Base-by-base conservation (phyloP, 1,140 invertebrate genomes). In the Anastatus disparis region DNA sequence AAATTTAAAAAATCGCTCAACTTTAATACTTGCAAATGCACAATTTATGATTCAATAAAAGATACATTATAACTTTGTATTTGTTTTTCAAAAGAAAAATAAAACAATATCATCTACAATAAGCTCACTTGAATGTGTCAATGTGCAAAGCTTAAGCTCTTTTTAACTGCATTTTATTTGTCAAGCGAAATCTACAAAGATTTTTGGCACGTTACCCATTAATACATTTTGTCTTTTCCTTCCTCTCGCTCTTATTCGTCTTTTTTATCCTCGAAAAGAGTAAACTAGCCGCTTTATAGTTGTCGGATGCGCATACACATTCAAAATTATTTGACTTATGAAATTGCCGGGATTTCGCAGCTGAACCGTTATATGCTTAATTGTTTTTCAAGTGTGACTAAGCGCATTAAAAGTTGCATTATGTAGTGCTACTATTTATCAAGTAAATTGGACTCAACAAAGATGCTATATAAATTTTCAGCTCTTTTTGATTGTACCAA, bases 281-380 rank as follows among this genome's bases (percentile, higher is more conserved):
- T 27, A 66, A 66, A 38, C 46, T 27, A 40, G 31, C 48, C 15
- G 38, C 29, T 61, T 61, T 31, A n/a, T n/a, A n/a, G 22, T 13
- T 15, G n/a, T 31, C 15, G n/a, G n/a, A 13, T 24, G 13, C 1
- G 7, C 17, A 20, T 46, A 22, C 31, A 35, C 55, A 13, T 12
- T 44, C 17, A 35, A 42, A 46, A 35, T 58, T 35, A 58, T 55
- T 67, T 67, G 58, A n/a, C 44, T 69, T n/a, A 31, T 42, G 15
- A 27, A 22, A 63, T 22, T 35, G 27, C 17, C 31, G n/a, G 42
- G 17, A 38, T 50, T 40, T 46, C 26, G 9, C 17, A n/a, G n/a
- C n/a, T n/a, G n/a, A n/a, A n/a, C n/a, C n/a, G 12, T 17, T 10
- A 6, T 29, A 20, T 8, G 29, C 15, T 50, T 24, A 40, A 68